phyloP scores from a whole-genome alignment of 2,888 invertebrate genomes.

The Chirona hameri region DNA sequence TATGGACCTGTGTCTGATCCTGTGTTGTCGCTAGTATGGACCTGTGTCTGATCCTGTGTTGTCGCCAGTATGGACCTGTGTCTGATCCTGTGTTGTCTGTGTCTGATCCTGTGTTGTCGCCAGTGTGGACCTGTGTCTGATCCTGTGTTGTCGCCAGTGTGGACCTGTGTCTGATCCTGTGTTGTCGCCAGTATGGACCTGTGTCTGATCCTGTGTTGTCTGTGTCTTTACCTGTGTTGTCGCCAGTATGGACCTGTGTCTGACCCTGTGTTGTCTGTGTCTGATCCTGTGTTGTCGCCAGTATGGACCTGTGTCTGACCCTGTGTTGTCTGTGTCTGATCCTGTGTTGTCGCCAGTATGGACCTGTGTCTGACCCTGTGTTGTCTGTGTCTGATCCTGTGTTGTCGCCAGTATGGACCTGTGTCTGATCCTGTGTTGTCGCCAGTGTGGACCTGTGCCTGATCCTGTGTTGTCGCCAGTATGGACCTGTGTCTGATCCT shows the following conservation, averaged over 20 bases:
- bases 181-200: no score
- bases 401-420: slow-evolving; percentile 60
- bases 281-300: slow-evolving; percentile 31
- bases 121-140: not conserved
- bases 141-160: slow-evolving; percentile 52
- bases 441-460: no score
- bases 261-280: no score
- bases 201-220: no score
- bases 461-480: no score
- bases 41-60: slow-evolving; percentile 27
- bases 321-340: no score
- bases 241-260: not conserved
- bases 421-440: slow-evolving; percentile 42
- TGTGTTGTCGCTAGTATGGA: not conserved
- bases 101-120: no score
- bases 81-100: no score
- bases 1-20: no score
- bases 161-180: no score
- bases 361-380: no score
- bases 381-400: slow-evolving; percentile 25
- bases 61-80: slow-evolving; percentile 61
- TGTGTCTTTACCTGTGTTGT: no score
- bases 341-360: not conserved
- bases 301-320: slow-evolving; percentile 61
- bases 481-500: slow-evolving; percentile 23